Evolutionary conservation across 2,113 vertebrate genomes (phyloP).

Genomic region (Chaetops frenatus): DNA sequence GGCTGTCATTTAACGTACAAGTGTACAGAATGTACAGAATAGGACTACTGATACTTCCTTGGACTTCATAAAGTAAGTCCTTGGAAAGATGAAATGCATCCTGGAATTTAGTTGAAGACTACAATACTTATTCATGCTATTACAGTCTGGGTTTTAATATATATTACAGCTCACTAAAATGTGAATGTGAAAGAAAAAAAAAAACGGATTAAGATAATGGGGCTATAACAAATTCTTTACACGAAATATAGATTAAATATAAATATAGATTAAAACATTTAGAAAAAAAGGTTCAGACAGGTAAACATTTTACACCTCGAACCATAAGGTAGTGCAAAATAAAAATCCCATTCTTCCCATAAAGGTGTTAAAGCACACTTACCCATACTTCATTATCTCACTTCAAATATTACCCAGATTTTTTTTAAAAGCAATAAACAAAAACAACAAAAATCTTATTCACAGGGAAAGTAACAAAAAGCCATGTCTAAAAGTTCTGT

Average conservation of each 20-base stretch:
- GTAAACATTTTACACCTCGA: neutral
- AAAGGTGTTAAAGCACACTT: neutral
- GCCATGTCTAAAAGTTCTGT: neutral
- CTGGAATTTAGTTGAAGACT: neutral
- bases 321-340: neutral
- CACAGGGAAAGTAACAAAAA: neutral
- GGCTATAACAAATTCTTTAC: neutral
- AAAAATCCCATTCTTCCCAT: neutral
- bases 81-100: neutral
- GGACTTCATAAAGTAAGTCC: neutral
- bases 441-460: neutral
- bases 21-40: neutral
- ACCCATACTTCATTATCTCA: neutral
- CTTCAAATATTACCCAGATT: neutral
- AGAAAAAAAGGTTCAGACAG: neutral
- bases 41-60: neutral
- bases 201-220: neutral
- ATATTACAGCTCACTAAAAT: neutral
- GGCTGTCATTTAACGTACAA: neutral
- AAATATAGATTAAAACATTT: constrained; percentile 18
- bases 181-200: neutral
- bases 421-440: neutral
- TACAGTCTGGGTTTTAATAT: neutral
- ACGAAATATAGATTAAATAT: neutral
- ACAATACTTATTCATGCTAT: neutral